A percentile compares a stretch with the other conserved stretches of the same genome.
Conservation (phyloP, 2,113 vertebrate species). For the Corvus cornix region DNA sequence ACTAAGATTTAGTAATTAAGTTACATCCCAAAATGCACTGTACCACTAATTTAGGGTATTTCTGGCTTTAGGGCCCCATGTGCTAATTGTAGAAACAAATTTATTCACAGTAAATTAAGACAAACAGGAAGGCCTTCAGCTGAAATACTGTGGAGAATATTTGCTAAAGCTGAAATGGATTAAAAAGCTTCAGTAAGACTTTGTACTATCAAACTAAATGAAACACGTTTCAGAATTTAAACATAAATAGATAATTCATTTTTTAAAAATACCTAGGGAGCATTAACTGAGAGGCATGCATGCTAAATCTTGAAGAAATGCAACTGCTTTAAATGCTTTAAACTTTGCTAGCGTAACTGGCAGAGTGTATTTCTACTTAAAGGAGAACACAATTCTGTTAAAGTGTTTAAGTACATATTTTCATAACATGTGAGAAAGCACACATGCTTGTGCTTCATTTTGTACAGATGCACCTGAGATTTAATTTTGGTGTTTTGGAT, state of each 20-base stretch:
- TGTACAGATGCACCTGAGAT: background rate
- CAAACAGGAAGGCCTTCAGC: constrained; percentile 15
- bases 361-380: background rate
- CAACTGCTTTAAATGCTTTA: background rate
- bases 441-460: background rate
- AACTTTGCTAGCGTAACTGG: background rate
- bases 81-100: constrained; percentile 47
- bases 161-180: constrained; percentile 10
- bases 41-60: background rate
- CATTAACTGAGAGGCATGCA: background rate
- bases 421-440: background rate
- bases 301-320: background rate
- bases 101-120: constrained; percentile 36
- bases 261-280: background rate
- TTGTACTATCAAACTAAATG: background rate
- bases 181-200: background rate
- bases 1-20: constrained; percentile 2
- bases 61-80: background rate
- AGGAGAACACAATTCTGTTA: background rate
- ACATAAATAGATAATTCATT: background rate
- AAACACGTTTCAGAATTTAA: background rate
- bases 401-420: background rate
- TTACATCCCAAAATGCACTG: background rate
- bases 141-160: constrained; percentile 12
- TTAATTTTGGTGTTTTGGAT: background rate